Conservation (phyloP, 2,888 invertebrate genomes). For the Amphimallon solstitiale region DNA sequence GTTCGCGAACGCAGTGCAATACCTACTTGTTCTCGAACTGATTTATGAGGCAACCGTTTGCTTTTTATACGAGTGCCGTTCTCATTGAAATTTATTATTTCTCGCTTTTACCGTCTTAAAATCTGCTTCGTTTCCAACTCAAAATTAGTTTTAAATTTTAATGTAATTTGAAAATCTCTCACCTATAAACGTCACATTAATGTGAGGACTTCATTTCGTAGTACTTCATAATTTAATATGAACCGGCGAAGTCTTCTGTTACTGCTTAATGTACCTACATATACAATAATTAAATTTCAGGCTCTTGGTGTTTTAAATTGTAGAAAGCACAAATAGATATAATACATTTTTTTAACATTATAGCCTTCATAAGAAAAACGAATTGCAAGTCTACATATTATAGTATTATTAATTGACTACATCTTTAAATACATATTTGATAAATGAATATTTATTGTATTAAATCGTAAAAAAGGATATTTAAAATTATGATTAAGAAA, state of each 20-base stretch:
- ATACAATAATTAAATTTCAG: neutral
- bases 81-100: constrained; percentile 40
- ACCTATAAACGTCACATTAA: constrained; percentile 38
- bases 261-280: neutral
- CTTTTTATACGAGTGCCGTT: constrained; percentile 14
- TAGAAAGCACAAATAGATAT: too few relatives aligned
- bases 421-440: too few relatives aligned
- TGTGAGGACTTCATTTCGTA: constrained; percentile 36
- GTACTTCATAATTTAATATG: constrained; percentile 36
- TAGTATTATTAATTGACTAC: too few relatives aligned
- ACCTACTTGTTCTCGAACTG: constrained; percentile 32
- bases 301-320: too few relatives aligned
- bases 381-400: too few relatives aligned
- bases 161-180: constrained; percentile 37
- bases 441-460: too few relatives aligned
- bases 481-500: too few relatives aligned
- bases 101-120: constrained; percentile 27
- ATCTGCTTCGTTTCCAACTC: constrained; percentile 32
- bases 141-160: constrained; percentile 40
- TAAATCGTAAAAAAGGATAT: too few relatives aligned
- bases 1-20: constrained; percentile 26
- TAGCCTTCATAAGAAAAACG: too few relatives aligned
- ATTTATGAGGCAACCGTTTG: constrained; percentile 26
- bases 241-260: constrained; percentile 5
- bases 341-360: too few relatives aligned